Evolutionary conservation across 1,140 invertebrate genomes (phyloP).

Genomic region (Carcinoscorpius rotundicauda): DNA sequence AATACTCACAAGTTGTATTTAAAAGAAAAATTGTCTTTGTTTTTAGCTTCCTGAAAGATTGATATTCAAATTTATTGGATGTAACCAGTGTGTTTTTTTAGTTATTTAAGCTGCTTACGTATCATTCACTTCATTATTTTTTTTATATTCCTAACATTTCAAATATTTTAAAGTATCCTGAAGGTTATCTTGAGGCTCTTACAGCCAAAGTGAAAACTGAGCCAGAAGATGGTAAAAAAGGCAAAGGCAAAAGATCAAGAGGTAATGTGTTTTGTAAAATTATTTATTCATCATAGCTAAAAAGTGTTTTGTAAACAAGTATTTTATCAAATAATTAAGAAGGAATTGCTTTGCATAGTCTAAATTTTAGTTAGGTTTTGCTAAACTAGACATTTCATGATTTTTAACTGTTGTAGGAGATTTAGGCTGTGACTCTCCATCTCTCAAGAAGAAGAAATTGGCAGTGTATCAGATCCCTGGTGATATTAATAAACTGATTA

Average conservation of each 20-base stretch:
- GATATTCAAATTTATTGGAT: slow-evolving; percentile 2
- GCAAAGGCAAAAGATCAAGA: slow-evolving; percentile 21
- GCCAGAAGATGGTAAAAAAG: slow-evolving; percentile 26
- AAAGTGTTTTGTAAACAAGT: too few species aligned
- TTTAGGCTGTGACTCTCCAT: background rate
- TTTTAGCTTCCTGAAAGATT: background rate
- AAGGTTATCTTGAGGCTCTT: slow-evolving; percentile 57
- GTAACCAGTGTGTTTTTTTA: slow-evolving; percentile 10
- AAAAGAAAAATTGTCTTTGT: background rate
- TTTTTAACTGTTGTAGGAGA: too few species aligned
- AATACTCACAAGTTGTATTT: background rate
- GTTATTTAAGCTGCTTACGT: background rate
- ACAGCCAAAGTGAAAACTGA: slow-evolving; percentile 30
- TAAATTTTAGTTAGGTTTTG: too few species aligned
- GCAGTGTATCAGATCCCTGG: slow-evolving; percentile 36
- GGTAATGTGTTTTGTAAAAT: background rate
- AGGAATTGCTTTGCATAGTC: too few species aligned
- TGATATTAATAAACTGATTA: slow-evolving; percentile 42
- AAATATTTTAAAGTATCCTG: slow-evolving; percentile 46
- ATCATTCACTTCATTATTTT: background rate
- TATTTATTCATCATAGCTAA: too few species aligned
- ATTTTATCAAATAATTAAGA: too few species aligned
- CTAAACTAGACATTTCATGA: too few species aligned
- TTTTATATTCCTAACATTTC: slow-evolving; percentile 9
- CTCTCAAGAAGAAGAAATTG: slow-evolving; percentile 36